Evolutionary conservation across 2,888 invertebrate genomes (phyloP), one percentile per base, ranked within the genome.

Genomic region (Minunthozetes semirufus): DNA sequence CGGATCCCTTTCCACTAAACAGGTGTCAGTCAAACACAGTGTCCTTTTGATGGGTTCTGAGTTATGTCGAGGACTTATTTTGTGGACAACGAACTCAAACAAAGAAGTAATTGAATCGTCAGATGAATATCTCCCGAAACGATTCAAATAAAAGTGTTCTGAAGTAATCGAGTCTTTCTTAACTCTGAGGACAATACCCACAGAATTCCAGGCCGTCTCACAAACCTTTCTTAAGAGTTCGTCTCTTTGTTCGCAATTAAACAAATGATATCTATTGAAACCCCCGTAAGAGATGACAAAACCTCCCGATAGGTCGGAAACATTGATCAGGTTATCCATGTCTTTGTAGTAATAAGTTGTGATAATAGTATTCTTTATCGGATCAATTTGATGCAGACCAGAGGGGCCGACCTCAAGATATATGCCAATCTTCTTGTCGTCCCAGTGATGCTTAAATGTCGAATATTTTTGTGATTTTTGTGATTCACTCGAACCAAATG

Each of bases 391-490:
- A 82, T 96, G 93, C 74, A 99, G 83, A 38, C 94, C 92, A 82
- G 91, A 91, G 0, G 93, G 90, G n/a, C 93, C 92, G 1, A 96
- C 91, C 86, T 96, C 94, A 76, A 99, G 84, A 29, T 92, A 88
- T 22, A 94, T 88, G 0, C 94, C 93, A 59, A 95, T 86, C 77
- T 92, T 88, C 48, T 90, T 91, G 73, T 95, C 95, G 68, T 95
- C 94, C 97, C 98, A 99, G 81, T 97, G 96, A 81, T 93, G 90
- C 84, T 99, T 98, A 83, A 91, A 93, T 6, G 92, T 93, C 84
- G 91, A 90, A 84, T 42, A 53, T 72, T 73, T 72, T 25, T 19
- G 25, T 4, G 42, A 53, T 72, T 73, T 72, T 25, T 19, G 25
- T 4, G 42, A 53, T n/a, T 53, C 42, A 61, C 66, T 75, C 50